Evolutionary conservation across 2,797 vertebrate genomes (phyloP).

Genomic region (Tapera naevia): DNA sequence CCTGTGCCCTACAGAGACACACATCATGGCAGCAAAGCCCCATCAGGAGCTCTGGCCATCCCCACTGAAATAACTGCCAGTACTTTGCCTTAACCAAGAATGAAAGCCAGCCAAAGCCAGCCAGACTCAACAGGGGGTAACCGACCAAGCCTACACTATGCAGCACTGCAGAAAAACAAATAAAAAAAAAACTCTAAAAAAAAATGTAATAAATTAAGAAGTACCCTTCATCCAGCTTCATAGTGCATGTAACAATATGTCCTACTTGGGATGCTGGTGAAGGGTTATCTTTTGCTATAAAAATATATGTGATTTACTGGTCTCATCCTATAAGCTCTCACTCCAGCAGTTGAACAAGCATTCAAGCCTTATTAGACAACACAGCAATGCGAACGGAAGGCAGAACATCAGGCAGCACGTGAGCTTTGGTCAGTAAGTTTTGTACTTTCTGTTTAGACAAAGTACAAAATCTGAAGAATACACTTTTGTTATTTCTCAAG

Average conservation of each 20-base stretch:
- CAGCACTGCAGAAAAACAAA: neutral
- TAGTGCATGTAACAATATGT: accelerated
- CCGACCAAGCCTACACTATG: neutral
- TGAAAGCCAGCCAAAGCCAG: neutral
- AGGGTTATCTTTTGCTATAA: neutral
- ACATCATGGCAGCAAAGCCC: neutral
- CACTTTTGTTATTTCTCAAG: neutral
- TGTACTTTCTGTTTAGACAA: neutral
- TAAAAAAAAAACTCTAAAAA: neutral
- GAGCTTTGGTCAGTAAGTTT: neutral
- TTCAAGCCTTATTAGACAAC: neutral
- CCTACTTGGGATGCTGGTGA: neutral
- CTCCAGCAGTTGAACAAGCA: neutral
- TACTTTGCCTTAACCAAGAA: neutral
- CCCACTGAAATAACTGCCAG: neutral
- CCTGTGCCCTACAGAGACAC: neutral
- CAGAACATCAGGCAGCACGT: neutral
- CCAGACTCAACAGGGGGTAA: neutral
- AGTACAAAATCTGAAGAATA: neutral
- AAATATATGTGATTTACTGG: neutral
- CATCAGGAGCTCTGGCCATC: neutral
- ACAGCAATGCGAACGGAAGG: neutral
- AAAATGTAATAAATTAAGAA: neutral
- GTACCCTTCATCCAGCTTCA: neutral
- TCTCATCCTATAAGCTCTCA: neutral